phyloP scores from a whole-genome alignment of 1,140 invertebrate genomes.

The Drosophila seguyi region DNA sequence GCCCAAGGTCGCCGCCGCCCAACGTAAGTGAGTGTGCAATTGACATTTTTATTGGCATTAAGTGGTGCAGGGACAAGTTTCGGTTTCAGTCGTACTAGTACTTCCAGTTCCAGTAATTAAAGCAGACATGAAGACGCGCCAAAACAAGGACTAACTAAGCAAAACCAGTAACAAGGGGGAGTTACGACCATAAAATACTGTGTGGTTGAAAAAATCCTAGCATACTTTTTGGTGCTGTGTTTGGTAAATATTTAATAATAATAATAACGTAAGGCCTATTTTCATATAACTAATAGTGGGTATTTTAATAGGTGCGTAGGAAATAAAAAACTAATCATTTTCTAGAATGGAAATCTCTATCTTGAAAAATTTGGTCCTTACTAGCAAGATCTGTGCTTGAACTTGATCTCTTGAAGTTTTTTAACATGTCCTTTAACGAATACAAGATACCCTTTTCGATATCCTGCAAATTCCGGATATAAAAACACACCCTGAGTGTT shows the following conservation, averaged over 20 bases:
- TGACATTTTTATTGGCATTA: constrained; percentile 77
- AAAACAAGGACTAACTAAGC: constrained; percentile 18
- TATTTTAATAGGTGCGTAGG: no score
- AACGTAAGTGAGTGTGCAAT: constrained; percentile 29
- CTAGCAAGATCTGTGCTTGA: no score
- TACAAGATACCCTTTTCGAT: background rate
- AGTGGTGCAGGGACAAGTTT: constrained; percentile 67
- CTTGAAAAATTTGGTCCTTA: no score
- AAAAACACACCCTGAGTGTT: constrained; percentile 38
- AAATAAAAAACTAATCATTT: background rate
- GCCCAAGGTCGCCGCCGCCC: constrained; percentile 51
- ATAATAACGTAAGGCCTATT: fast-evolving
- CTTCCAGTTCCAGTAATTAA: constrained; percentile 67
- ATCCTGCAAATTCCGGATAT: constrained; percentile 3
- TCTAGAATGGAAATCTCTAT: no score
- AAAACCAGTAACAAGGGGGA: background rate
- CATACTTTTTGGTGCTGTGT: background rate
- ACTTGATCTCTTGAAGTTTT: no score
- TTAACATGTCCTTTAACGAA: background rate
- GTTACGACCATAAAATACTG: background rate
- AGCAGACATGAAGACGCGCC: constrained; percentile 70
- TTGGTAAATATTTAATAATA: no score
- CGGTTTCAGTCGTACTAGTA: constrained; percentile 22
- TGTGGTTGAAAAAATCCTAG: background rate
- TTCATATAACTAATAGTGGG: no score